These are phyloP conservation scores for Loriculus beryllinus DNA, from an alignment of 2,797 vertebrate genomes.

Conservation along the genomic window DNA sequence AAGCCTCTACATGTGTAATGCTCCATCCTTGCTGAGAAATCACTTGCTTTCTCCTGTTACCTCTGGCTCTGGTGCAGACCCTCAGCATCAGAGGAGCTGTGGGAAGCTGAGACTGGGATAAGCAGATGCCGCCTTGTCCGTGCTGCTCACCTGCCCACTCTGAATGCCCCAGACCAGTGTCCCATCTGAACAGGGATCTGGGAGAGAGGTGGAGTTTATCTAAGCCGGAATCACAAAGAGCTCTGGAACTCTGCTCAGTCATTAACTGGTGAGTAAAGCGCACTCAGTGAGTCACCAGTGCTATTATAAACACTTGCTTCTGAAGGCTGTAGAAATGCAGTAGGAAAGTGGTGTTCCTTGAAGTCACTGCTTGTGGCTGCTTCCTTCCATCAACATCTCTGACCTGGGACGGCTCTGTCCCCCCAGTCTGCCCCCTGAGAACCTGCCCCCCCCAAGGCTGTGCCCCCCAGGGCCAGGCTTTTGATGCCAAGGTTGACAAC, in stretches of 20 bases:
- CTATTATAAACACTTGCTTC: conserved; percentile 4
- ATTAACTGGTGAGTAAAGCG: conserved; percentile 3
- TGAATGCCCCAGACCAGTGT: background rate
- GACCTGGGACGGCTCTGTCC: background rate
- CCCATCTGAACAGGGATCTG: background rate
- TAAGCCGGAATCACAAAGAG: background rate
- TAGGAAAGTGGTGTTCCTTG: background rate
- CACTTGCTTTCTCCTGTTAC: background rate
- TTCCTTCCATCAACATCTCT: background rate
- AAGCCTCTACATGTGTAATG: background rate
- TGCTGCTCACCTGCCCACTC: background rate
- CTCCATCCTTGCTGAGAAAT: background rate
- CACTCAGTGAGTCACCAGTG: conserved; percentile 16
- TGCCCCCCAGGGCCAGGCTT: background rate
- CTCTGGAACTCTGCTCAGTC: background rate
- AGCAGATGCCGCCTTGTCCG: background rate
- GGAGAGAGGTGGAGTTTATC: background rate
- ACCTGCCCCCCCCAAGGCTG: background rate
- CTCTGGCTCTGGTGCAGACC: background rate
- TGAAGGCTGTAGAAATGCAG: background rate
- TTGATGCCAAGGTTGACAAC: background rate
- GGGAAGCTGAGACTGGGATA: background rate
- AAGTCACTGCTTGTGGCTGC: background rate
- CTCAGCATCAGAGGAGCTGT: background rate
- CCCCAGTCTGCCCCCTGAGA: accelerated